Evolutionary conservation across 2,113 vertebrate genomes (phyloP).

Genomic region (Aythya baeri): DNA sequence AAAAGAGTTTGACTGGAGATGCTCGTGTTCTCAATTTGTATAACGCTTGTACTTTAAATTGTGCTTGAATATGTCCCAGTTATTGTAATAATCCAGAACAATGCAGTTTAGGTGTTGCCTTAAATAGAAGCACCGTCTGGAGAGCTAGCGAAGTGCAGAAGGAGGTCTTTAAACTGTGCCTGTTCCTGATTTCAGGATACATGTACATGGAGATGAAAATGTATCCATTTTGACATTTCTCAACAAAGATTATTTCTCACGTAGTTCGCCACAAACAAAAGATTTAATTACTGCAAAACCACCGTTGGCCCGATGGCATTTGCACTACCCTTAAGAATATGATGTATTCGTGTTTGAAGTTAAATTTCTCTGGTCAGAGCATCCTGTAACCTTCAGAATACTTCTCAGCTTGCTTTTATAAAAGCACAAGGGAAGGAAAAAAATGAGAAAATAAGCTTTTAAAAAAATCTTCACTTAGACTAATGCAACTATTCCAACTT

Average conservation of each 20-base stretch:
- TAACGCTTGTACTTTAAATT: constrained; percentile 1
- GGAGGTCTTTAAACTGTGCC: neutral
- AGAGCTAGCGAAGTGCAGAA: neutral
- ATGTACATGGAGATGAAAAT: neutral
- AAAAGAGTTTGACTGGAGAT: neutral
- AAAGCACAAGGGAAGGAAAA: neutral
- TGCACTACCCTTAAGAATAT: neutral
- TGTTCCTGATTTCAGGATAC: neutral
- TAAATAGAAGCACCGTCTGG: constrained; percentile 4
- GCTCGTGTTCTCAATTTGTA: neutral
- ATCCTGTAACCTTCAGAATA: neutral
- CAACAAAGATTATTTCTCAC: neutral
- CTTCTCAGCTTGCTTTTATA: neutral
- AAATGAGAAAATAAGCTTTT: fast-evolving
- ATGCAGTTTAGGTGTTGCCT: constrained; percentile 10
- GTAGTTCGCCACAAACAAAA: neutral
- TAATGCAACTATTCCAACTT: neutral
- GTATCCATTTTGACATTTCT: neutral
- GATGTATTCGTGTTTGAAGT: neutral
- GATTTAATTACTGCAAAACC: neutral
- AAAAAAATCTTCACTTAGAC: neutral
- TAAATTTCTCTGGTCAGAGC: neutral
- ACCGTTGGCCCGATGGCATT: neutral
- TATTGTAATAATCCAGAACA: constrained; percentile 39
- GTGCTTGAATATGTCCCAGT: constrained; percentile 20